Base-by-base conservation (phyloP, 1,140 invertebrate species). In the Leptopilina boulardi region DNA sequence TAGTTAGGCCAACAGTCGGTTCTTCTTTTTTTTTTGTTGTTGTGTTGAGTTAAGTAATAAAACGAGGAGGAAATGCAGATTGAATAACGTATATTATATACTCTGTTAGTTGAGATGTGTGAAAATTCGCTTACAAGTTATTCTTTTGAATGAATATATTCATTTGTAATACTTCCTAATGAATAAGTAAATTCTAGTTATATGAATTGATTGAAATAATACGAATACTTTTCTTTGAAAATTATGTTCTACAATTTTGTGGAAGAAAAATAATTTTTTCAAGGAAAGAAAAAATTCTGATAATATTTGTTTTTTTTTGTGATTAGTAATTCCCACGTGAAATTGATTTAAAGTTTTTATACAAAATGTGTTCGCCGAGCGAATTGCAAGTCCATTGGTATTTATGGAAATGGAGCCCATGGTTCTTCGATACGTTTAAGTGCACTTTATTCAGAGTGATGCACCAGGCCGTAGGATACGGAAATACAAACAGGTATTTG, bases 361-460 rank as follows among this genome's bases (percentile, higher is more conserved):
- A 2, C 21, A 21, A 54, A 54, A 9, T 19, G 21, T 59, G 11
- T 3, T 18, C 6, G 0, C 9, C 4, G 56, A 59, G 21, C 56
- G 19, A 26, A 59, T 59, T 21, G 4, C 56, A 59, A 5, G 13
- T 59, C 56, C 21, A 15, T 59, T 26, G 21, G 10, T 21, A 10
- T 59, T 59, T 26, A 59, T 59, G 56, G 23, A 30, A 15, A 59
- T 59, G 56, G 10, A 59, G 56, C 23, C 34, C 56, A 59, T 13
- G 23, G 13, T 21, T 59, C 56, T 59, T 10, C 23, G 76, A 73
- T 77, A 44, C 76, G 71, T 78, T 81, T 75, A 81, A 81, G 77
- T 81, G 77, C 77, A 79, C 80, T 81, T 81, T 73, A 70, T 51
- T 70, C 66, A 66, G 38, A 76, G 70, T 74, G 74, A 77, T 79